Conservation (phyloP, 37 sponge, comb jelly and placozoan species). For the Agelas oroides region DNA sequence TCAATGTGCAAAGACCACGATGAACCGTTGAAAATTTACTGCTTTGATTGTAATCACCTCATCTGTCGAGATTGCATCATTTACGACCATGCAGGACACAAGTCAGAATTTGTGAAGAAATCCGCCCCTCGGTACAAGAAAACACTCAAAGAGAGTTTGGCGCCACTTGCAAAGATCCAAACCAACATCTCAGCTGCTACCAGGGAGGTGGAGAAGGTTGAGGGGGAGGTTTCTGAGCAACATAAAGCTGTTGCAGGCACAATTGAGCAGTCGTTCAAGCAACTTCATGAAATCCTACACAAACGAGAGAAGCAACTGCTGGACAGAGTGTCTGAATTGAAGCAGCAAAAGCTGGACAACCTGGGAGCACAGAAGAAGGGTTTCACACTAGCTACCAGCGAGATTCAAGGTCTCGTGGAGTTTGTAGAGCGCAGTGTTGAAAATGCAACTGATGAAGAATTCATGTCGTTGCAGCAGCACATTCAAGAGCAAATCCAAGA, state of each 20-base stretch:
- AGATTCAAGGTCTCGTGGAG: conserved; percentile 17
- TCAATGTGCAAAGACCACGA: conserved; percentile 21
- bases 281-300: conserved; percentile 14
- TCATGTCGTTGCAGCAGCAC: not conserved
- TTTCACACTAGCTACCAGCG: not conserved
- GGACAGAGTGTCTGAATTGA: not conserved
- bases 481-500: not conserved
- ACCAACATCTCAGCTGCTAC: not conserved
- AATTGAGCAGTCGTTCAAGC: conserved; percentile 30
- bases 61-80: conserved; percentile 50
- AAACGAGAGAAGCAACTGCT: conserved; percentile 22
- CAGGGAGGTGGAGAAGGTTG: not conserved
- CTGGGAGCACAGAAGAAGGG: conserved; percentile 9
- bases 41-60: conserved; percentile 52
- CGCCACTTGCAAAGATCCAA: conserved; percentile 4
- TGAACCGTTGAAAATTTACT: conserved; percentile 31
- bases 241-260: not conserved
- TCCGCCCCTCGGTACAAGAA: conserved; percentile 32
- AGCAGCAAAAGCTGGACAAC: not conserved
- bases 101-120: conserved; percentile 27
- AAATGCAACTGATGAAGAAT: conserved; percentile 9
- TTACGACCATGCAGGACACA: conserved; percentile 27
- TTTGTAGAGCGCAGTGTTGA: conserved; percentile 11
- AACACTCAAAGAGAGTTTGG: not conserved
- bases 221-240: conserved; percentile 11